Evolutionary conservation across 2,888 invertebrate genomes (phyloP), one percentile per base, ranked within the genome.

Genomic region (Meiosimyza decipiens): DNA sequence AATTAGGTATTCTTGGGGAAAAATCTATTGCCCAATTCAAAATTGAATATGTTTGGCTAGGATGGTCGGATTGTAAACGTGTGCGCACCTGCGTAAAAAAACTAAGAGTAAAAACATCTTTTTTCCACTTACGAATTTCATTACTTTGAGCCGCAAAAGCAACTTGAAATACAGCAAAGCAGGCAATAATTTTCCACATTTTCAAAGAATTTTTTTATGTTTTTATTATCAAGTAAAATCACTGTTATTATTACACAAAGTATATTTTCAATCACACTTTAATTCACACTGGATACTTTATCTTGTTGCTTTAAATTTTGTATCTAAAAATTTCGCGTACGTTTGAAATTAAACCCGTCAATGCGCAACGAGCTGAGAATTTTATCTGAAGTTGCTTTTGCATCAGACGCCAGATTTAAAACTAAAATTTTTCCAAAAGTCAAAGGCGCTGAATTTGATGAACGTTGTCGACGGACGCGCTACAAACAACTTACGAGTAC

Each of bases 41-140:
- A n/a, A n/a, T n/a, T n/a, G n/a, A n/a, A n/a, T n/a, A n/a, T n/a
- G n/a, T n/a, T n/a, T n/a, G n/a, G n/a, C n/a, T n/a, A n/a, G 1
- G 22, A 22, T 22, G 22, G 22, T 22, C 22, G 22, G 3, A 3
- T 22, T 22, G 22, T 2, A 22, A 22, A 22, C 3, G 22, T 22
- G 3, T 1, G 3, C n/a, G n/a, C n/a, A n/a, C n/a, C n/a, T n/a
- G n/a, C n/a, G n/a, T n/a, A 22, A 22, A 28, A 28, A 28, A 28
- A 28, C 3, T 40, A 40, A 40, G 40, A 5, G 9, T 9, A 40
- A 40, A 40, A 40, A 40, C 40, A 40, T 28, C n/a, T 22, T 28
- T 57, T 68, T 62, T 57, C 11, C 75, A 82, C 82, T 82, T 81
- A 82, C 82, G 82, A 74, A 79, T 78, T 74, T 81, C 79, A 28